phyloP scores from a whole-genome alignment of 2,888 invertebrate genomes.

The Caenorhabditis sulstoni region DNA sequence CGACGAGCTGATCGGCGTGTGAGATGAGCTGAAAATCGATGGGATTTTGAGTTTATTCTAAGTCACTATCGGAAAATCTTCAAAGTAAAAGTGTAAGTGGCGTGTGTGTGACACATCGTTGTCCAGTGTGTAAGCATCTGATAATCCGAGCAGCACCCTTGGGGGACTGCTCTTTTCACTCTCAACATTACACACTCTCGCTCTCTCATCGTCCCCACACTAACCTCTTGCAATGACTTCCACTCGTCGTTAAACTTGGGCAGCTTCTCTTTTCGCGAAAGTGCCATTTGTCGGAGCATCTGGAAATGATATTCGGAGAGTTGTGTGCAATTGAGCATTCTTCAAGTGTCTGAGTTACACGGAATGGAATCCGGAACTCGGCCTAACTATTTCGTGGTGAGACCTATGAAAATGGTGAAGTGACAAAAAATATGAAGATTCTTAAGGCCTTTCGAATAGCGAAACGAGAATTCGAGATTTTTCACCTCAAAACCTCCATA shows the following conservation, averaged over 20 bases:
- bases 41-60: no score
- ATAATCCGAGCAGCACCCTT: slow-evolving; percentile 26
- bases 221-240: slow-evolving; percentile 53
- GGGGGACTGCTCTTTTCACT: neutral
- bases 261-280: slow-evolving; percentile 46
- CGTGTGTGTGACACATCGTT: no score
- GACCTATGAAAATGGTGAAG: no score
- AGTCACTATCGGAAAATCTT: no score
- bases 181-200: neutral
- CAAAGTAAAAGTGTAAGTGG: neutral
- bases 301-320: slow-evolving; percentile 42
- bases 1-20: slow-evolving; percentile 38
- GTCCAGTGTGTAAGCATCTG: slow-evolving; percentile 29
- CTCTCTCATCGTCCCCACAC: slow-evolving; percentile 7
- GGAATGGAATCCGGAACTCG: no score
- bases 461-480: no score
- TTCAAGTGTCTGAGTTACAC: no score
- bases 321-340: no score
- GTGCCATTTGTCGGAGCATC: slow-evolving; percentile 58
- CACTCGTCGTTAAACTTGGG: slow-evolving; percentile 59
- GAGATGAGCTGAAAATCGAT: slow-evolving; percentile 28
- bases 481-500: no score
- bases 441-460: no score
- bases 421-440: no score
- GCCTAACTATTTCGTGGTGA: no score